Percentiles rank a stretch among this genome's conserved stretches.
Evolutionary conservation across 2,888 invertebrate genomes (phyloP).

Genomic region (Phlogophora meticulosa): DNA sequence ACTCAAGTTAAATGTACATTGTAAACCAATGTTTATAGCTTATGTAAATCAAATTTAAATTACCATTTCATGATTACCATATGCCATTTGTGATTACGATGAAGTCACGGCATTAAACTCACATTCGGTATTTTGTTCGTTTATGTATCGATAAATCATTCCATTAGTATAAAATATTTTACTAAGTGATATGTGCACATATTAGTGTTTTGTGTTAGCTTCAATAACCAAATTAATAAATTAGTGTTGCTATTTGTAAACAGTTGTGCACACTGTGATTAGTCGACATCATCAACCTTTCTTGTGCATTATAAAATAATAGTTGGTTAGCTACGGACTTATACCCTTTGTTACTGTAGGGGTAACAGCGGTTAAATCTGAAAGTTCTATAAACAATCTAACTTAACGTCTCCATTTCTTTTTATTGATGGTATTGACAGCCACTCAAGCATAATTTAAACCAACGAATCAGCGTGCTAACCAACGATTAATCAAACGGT

Average conservation of each 20-base stretch:
- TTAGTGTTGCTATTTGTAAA: constrained; percentile 12
- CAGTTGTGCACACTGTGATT: background rate
- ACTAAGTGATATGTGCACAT: constrained; percentile 21
- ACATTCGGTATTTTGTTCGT: constrained; percentile 62
- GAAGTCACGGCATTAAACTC: constrained; percentile 64
- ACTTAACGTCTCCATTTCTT: background rate
- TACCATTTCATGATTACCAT: constrained; percentile 63
- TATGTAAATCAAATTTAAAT: constrained; percentile 60
- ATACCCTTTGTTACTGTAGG: background rate
- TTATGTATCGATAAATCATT: constrained; percentile 63
- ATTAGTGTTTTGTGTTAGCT: constrained; percentile 23
- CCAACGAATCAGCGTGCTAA: constrained; percentile 29
- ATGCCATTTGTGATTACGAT: constrained; percentile 62
- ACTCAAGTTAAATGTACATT: constrained; percentile 32
- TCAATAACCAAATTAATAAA: constrained; percentile 5
- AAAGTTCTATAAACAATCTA: background rate
- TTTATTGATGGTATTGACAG: background rate
- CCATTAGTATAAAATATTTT: constrained; percentile 43
- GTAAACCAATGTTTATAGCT: constrained; percentile 57
- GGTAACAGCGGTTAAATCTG: background rate
- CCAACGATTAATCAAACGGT: constrained; percentile 60
- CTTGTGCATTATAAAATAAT: constrained; percentile 7
- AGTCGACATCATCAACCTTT: background rate
- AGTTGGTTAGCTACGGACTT: background rate
- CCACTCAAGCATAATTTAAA: background rate